Evolutionary conservation across 1,140 invertebrate genomes (phyloP).

Genomic region (Tetragnatha versicolor): DNA sequence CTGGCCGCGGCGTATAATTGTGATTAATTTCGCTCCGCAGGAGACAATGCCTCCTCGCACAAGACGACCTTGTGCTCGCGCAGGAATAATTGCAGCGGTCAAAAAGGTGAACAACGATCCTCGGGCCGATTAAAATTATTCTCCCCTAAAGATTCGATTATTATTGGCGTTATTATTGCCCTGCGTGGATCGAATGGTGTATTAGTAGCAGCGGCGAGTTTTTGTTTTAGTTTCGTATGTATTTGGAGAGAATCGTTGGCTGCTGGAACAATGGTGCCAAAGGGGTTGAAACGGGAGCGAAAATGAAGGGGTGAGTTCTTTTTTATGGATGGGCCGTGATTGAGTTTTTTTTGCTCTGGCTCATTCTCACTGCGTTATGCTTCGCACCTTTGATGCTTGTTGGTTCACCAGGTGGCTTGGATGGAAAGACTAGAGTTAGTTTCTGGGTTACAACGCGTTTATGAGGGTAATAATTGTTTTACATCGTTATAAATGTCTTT

Average conservation of each 20-base stretch:
- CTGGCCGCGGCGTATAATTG: conserved; percentile 6
- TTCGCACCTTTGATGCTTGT: too few species aligned
- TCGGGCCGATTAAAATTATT: conserved; percentile 34
- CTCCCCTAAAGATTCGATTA: conserved; percentile 26
- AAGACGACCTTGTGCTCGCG: not conserved
- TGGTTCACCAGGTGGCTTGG: too few species aligned
- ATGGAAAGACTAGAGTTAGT: too few species aligned
- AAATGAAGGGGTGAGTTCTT: conserved; percentile 36
- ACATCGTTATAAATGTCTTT: too few species aligned
- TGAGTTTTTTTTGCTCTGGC: not conserved
- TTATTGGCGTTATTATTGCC: not conserved
- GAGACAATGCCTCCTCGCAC: conserved; percentile 23
- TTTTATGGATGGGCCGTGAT: conserved; percentile 22
- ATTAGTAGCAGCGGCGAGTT: conserved; percentile 5
- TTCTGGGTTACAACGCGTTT: too few species aligned
- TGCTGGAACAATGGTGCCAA: not conserved
- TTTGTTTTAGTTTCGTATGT: conserved; percentile 25
- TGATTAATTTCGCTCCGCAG: conserved; percentile 13
- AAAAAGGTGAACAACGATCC: conserved; percentile 41
- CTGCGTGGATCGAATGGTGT: conserved; percentile 15
- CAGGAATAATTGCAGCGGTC: conserved; percentile 38
- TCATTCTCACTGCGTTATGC: conserved; percentile 6
- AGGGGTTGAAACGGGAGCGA: not conserved
- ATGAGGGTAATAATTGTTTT: too few species aligned
- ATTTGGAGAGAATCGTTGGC: not conserved